Evolutionary conservation across 1,140 invertebrate species (phyloP), one percentile per base, ranked within the genome.

Genomic region (Cecropterus lyciades): DNA sequence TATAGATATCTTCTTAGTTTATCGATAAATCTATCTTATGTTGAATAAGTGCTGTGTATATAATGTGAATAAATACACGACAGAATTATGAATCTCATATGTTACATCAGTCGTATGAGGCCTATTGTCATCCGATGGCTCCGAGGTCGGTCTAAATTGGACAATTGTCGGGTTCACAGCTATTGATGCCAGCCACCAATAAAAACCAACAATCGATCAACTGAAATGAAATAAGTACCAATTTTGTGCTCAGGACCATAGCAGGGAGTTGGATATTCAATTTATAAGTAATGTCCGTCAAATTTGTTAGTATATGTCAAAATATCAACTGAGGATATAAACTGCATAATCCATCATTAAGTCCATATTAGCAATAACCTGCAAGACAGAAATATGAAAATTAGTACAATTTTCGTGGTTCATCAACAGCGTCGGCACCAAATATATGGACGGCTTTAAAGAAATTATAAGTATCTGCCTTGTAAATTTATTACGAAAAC

Each of bases 141-240:
- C 52, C 65, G 69, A 72, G 48, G 71, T 24, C 77, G 68, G 49
- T 56, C 67, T 69, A 69, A 84, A 80, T 84, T 84, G 78, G 53
- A 63, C 79, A 80, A 82, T 82, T 82, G 70, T 65, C 45, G 56
- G 64, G 69, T 72, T 81, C 70, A 73, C 55, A 48, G 33, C 82
- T 82, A 82, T 84, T 84, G 80, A 69, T 62, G 65, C 60, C 46
- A 73, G 68, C 65, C 40, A 48, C 55, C 66, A 68, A 66, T 73
- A 65, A 60, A 65, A 65, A 65, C 48, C 55, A 15, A 17, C 24
- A 10, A 48, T 59, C 56, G 45, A 59, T 59, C 56, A 46, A 27
- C 20, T 27, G 14, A 3, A 48, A 24, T n/a, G 20, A 24, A 3
- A 5, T 24, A 24, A 5, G 20, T 24, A 24, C 20, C 20, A 24